phyloP scores from a whole-genome alignment of 2,113 vertebrate species.

The Catharus bicknelli region DNA sequence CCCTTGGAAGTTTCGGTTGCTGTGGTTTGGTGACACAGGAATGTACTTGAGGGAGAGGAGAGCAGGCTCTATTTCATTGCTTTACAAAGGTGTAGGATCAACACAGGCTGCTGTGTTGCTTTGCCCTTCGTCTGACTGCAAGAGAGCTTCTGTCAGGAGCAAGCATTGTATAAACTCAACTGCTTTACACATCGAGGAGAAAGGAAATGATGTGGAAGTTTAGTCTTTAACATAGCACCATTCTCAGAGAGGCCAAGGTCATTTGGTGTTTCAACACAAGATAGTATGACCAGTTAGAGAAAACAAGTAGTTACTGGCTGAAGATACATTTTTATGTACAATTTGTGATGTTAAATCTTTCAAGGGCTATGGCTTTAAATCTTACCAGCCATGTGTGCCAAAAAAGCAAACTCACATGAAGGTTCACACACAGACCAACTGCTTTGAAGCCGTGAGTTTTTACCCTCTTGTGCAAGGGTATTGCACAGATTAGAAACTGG shows the following conservation, averaged over 20 bases:
- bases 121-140: not conserved
- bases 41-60: not conserved
- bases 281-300: not conserved
- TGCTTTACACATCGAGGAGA: slow-evolving; percentile 24
- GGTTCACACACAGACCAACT: not conserved
- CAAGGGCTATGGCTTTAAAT: not conserved
- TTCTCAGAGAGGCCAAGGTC: not conserved
- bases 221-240: not conserved
- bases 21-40: not conserved
- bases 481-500: not conserved
- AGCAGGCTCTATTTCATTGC: not conserved
- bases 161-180: slow-evolving; percentile 4
- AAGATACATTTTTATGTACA: not conserved
- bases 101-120: not conserved
- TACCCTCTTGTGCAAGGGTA: not conserved
- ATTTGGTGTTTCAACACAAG: not conserved
- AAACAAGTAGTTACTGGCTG: not conserved
- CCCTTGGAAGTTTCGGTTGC: not conserved
- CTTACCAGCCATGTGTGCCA: not conserved
- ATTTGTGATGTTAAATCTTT: not conserved
- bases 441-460: not conserved
- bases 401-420: not conserved
- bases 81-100: not conserved
- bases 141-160: not conserved
- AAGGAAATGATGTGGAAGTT: slow-evolving; percentile 36